A percentile compares a stretch with the other conserved stretches of the same genome.
phyloP scores from a whole-genome alignment of 2,888 invertebrate genomes.

The Epistrophe grossulariae region DNA sequence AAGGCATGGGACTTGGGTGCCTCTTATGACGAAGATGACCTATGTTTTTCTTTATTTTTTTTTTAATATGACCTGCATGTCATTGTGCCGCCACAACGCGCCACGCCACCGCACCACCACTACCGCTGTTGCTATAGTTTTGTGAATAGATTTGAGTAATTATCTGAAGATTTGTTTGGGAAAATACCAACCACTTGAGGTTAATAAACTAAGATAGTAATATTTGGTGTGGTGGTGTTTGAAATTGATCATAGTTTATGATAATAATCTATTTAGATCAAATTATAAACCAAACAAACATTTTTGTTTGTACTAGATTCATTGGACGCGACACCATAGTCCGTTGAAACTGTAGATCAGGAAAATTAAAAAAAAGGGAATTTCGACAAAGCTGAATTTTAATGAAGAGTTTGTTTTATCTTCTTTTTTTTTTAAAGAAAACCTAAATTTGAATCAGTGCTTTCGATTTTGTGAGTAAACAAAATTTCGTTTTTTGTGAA shows the following conservation, averaged over 20 bases:
- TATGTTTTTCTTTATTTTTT: slow-evolving; percentile 8
- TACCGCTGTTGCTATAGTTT: neutral
- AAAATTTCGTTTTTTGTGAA: too few relatives aligned
- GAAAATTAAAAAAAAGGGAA: too few relatives aligned
- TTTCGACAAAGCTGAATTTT: too few relatives aligned
- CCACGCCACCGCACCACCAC: neutral
- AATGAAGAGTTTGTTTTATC: too few relatives aligned
- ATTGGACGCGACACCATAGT: too few relatives aligned
- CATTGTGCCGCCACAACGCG: neutral
- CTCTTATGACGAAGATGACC: slow-evolving; percentile 21
- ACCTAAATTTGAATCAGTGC: too few relatives aligned
- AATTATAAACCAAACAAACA: too few relatives aligned
- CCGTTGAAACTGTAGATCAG: too few relatives aligned
- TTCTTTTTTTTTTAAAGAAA: too few relatives aligned
- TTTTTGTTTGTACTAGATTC: too few relatives aligned
- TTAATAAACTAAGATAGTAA: neutral
- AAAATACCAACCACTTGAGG: slow-evolving; percentile 6
- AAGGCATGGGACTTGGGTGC: slow-evolving; percentile 20
- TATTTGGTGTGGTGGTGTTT: neutral
- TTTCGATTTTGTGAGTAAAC: too few relatives aligned
- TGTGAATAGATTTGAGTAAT: slow-evolving; percentile 35
- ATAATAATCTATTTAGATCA: neutral
- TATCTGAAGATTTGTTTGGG: slow-evolving; percentile 53
- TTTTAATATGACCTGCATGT: neutral
- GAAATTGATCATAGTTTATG: neutral